Percentiles rank a stretch among this genome's conserved stretches.
These are phyloP conservation scores for Pseudomugil gertrudae DNA, from an alignment of 2,797 vertebrate species.

Conservation along the genomic window DNA sequence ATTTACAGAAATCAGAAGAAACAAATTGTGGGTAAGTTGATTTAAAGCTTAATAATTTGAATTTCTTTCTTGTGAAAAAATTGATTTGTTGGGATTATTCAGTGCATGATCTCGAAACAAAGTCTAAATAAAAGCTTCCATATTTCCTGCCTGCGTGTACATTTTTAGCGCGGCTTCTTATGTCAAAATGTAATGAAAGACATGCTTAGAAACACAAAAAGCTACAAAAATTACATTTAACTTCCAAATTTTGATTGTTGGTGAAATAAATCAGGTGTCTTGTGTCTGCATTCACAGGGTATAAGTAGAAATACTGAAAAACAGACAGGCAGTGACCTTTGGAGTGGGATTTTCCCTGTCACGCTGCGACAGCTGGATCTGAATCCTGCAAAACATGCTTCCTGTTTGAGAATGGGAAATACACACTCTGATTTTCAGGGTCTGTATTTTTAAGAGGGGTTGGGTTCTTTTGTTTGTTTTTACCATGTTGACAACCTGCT, in stretches of 20 bases:
- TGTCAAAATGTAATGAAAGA: slow-evolving; percentile 14
- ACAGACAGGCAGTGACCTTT: slow-evolving; percentile 49
- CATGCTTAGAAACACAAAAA: slow-evolving; percentile 2
- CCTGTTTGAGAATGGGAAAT: slow-evolving; percentile 74
- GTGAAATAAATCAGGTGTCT: slow-evolving; percentile 5
- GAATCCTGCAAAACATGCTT: slow-evolving; percentile 67
- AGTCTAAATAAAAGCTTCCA: not conserved
- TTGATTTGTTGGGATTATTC: slow-evolving; percentile 1
- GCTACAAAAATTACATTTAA: slow-evolving; percentile 16
- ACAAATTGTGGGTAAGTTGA: slow-evolving; percentile 69
- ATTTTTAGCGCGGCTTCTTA: slow-evolving; percentile 6
- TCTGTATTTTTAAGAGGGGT: slow-evolving; percentile 8
- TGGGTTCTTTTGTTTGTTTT: slow-evolving; percentile 47
- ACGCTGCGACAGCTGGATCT: slow-evolving; percentile 66
- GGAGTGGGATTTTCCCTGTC: slow-evolving; percentile 67
- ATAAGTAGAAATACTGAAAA: slow-evolving; percentile 23
- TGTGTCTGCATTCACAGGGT: slow-evolving; percentile 1
- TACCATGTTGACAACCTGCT: slow-evolving; percentile 64
- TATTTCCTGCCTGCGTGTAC: not conserved
- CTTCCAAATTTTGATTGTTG: slow-evolving; percentile 7
- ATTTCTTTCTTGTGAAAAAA: slow-evolving; percentile 2
- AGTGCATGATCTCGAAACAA: not conserved
- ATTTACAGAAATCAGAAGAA: slow-evolving; percentile 40
- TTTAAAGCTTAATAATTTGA: slow-evolving; percentile 5
- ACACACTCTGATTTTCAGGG: slow-evolving; percentile 46